Conservation (phyloP, 2,113 vertebrate genomes). For the Macaca mulatta region DNA sequence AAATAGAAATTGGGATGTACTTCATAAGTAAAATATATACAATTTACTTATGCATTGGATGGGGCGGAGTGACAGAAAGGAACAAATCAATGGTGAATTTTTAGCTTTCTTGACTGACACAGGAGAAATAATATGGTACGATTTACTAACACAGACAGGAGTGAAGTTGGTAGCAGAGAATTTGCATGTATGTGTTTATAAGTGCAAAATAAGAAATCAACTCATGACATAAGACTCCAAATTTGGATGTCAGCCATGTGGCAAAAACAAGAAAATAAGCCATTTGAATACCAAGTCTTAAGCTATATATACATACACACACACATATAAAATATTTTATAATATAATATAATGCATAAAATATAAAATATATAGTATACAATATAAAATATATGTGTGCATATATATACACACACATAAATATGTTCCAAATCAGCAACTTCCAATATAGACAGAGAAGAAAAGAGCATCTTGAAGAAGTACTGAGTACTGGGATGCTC, state of each 20-base stretch:
- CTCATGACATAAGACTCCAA: background rate
- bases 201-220: background rate
- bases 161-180: background rate
- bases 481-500: rapidly evolving
- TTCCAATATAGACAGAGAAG: background rate
- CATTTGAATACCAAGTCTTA: no score
- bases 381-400: no score
- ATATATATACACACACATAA: no score
- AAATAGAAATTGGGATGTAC: background rate
- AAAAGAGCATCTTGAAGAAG: background rate
- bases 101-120: background rate
- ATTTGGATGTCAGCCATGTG: background rate
- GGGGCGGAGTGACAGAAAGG: background rate
- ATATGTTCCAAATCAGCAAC: no score
- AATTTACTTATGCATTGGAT: background rate
- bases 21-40: background rate
- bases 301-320: no score
- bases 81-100: background rate
- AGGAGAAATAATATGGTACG: background rate
- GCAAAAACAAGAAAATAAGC: background rate
- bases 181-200: background rate
- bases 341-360: no score
- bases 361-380: no score
- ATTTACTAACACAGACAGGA: background rate
- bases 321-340: no score